Conservation (phyloP, 1,140 invertebrate species). For the Parapsyche elsis region DNA sequence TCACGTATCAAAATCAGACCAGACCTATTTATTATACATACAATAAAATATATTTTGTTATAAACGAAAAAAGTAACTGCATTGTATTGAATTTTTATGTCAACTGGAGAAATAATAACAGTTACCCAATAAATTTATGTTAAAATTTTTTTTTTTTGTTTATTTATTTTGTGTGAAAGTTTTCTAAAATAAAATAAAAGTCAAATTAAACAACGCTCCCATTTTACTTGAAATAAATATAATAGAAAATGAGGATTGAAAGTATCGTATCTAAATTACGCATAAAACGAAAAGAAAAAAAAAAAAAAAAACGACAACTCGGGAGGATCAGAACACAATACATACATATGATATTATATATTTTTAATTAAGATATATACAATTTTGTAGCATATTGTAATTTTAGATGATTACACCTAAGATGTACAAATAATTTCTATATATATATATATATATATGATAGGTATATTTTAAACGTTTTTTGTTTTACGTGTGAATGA, state of each 20-base stretch:
- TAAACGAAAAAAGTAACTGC: background rate
- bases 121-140: too few relatives aligned
- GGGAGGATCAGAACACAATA: background rate
- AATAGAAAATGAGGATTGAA: too few relatives aligned
- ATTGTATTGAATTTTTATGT: background rate
- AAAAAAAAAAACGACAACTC: background rate
- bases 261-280: too few relatives aligned
- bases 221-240: too few relatives aligned
- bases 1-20: background rate
- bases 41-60: background rate
- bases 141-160: too few relatives aligned
- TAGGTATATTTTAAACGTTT: background rate
- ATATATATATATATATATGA: slow-evolving; percentile 1
- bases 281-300: background rate
- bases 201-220: too few relatives aligned
- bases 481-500: slow-evolving; percentile 23
- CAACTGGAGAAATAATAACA: background rate
- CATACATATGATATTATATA: slow-evolving; percentile 32
- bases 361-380: slow-evolving; percentile 11
- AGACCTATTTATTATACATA: background rate
- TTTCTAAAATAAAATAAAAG: too few relatives aligned
- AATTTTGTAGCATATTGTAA: slow-evolving; percentile 24
- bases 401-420: slow-evolving; percentile 27
- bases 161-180: too few relatives aligned
- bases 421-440: slow-evolving; percentile 41